Base-by-base conservation (phyloP, 2,888 invertebrate species). In the Pilophorus perplexus region DNA sequence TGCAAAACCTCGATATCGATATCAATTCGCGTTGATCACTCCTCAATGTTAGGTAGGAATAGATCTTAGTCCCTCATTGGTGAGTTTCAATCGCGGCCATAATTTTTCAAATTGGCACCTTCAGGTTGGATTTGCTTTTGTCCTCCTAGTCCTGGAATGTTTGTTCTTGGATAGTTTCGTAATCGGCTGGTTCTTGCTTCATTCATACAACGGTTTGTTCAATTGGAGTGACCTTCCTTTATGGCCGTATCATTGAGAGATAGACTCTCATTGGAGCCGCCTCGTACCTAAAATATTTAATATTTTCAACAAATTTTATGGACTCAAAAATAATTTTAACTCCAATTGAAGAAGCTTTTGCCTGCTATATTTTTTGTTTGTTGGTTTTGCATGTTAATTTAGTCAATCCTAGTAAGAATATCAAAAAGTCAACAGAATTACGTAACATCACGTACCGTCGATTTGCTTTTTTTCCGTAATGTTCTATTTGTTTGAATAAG, bases 391-490 rank as follows among this genome's bases (percentile, higher is more conserved):
- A 59, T 42, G 59, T 1, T 42, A 28, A 5, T 16, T 48, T 22
- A 52, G 20, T n/a, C n/a, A n/a, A n/a, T n/a, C n/a, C n/a, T n/a
- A 37, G 59, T 59, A 59, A 59, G 59, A 59, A 59, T 59, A 59
- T 59, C 59, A 59, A 59, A 59, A 59, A 16, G 44, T 23, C 22
- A 25, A 8, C 22, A 55, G n/a, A n/a, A n/a, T n/a, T n/a, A n/a
- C n/a, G n/a, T n/a, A n/a, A n/a, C n/a, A n/a, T n/a, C n/a, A n/a
- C n/a, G n/a, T n/a, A n/a, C n/a, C n/a, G n/a, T n/a, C n/a, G n/a
- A n/a, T n/a, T n/a, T n/a, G n/a, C n/a, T 42, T 42, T 6, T 18
- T 48, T 20, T 12, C 48, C 10, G 18, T 48, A 10, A 10, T 42
- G 16, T 10, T 16, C 16, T 42, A 42, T 6, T 6, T n/a, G n/a